Percentiles rank a stretch among this genome's conserved stretches.
Evolutionary conservation across 1,140 invertebrate genomes (phyloP).

Genomic region (Atta colombica): DNA sequence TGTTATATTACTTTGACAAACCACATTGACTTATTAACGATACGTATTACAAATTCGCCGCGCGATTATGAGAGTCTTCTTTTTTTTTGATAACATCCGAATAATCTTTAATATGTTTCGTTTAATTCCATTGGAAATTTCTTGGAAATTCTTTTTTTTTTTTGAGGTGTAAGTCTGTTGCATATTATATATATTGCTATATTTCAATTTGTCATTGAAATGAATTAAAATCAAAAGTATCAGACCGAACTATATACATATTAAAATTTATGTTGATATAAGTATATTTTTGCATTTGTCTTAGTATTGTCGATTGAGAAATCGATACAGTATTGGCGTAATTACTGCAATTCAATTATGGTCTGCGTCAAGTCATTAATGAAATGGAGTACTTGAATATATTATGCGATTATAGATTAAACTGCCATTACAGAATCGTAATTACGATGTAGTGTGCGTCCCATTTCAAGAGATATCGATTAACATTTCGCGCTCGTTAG

Average conservation of each 20-base stretch:
- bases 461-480: slow-evolving; percentile 47
- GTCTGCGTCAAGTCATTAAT: slow-evolving; percentile 29
- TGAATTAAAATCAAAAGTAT: not conserved
- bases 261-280: not conserved
- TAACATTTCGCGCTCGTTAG: slow-evolving; percentile 43
- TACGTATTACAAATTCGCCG: not conserved
- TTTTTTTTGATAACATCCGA: not conserved
- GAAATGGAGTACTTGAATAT: slow-evolving; percentile 44
- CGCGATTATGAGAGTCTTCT: not conserved
- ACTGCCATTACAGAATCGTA: slow-evolving; percentile 29
- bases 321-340: not conserved
- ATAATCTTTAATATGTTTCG: not conserved
- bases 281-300: not conserved
- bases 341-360: slow-evolving; percentile 47
- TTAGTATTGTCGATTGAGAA: slow-evolving; percentile 7
- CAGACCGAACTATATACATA: no score
- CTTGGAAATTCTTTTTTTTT: not conserved
- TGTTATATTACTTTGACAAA: slow-evolving; percentile 33
- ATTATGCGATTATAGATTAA: slow-evolving; percentile 53
- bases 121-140: not conserved
- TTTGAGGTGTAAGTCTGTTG: not conserved
- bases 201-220: not conserved
- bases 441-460: slow-evolving; percentile 29
- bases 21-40: not conserved
- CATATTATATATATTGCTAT: not conserved